phyloP scores from a whole-genome alignment of 2,797 vertebrate species.

The Enteromius viviparus region DNA sequence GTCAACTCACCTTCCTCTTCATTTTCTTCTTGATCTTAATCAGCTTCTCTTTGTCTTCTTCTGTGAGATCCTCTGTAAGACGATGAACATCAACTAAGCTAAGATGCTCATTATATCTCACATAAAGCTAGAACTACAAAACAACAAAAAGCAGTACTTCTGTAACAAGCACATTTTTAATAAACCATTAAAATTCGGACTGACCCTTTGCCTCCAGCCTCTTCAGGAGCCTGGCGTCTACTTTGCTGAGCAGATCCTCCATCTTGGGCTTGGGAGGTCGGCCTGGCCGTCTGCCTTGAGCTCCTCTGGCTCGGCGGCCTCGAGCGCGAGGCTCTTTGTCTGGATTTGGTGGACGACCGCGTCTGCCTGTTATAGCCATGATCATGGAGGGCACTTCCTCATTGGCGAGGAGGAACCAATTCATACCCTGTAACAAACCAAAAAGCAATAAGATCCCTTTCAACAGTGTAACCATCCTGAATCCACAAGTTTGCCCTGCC shows the following conservation, averaged over 20 bases:
- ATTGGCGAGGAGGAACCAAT: conserved; percentile 88
- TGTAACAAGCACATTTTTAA: not conserved
- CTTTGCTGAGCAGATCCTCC: conserved; percentile 88
- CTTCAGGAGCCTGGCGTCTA: conserved; percentile 86
- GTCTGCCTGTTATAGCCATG: conserved; percentile 94
- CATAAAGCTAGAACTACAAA: not conserved
- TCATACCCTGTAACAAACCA: conserved; percentile 78
- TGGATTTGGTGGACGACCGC: conserved; percentile 92
- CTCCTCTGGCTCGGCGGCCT: conserved; percentile 70
- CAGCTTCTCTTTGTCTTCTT: conserved; percentile 91
- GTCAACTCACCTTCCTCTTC: conserved; percentile 84
- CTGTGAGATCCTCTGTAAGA: conserved; percentile 84
- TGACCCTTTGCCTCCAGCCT: conserved; percentile 89
- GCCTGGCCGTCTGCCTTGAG: conserved; percentile 84
- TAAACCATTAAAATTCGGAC: conserved; percentile 22
- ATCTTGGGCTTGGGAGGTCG: conserved; percentile 90
- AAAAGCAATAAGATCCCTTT: not conserved
- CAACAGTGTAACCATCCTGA: not conserved
- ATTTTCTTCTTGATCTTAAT: conserved; percentile 95
- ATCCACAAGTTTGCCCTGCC: not conserved
- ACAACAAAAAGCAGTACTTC: not conserved
- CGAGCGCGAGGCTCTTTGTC: conserved; percentile 80
- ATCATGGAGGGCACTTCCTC: conserved; percentile 96
- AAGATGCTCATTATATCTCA: not conserved
- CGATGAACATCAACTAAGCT: not conserved